Evolutionary conservation across 2,888 invertebrate genomes (phyloP).

Genomic region (Quadriops clusia): DNA sequence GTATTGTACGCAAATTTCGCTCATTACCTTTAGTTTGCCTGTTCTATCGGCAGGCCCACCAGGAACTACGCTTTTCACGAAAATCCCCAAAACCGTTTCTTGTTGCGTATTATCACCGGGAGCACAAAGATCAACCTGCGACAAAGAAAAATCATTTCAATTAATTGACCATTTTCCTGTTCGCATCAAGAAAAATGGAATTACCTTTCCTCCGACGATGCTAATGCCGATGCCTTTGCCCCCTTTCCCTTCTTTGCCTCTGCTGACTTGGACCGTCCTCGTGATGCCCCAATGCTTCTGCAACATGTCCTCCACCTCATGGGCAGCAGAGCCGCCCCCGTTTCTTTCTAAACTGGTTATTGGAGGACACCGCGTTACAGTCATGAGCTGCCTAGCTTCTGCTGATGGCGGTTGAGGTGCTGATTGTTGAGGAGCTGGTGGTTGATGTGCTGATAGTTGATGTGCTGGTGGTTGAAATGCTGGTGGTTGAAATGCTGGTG

Average conservation of each 20-base stretch:
- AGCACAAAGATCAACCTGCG: constrained; percentile 62
- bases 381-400: no score
- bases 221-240: constrained; percentile 87
- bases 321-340: constrained; percentile 32
- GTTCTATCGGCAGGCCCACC: constrained; percentile 88
- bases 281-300: constrained; percentile 78
- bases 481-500: no score
- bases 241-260: no score
- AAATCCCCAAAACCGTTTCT: constrained; percentile 79
- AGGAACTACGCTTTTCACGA: constrained; percentile 91
- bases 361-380: no score
- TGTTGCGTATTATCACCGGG: constrained; percentile 42
- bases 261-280: constrained; percentile 57
- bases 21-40: constrained; percentile 75
- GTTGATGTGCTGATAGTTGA: no score
- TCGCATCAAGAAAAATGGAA: constrained; percentile 14
- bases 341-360: no score
- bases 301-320: constrained; percentile 39
- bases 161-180: constrained; percentile 3
- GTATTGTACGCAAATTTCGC: not conserved
- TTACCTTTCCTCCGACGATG: constrained; percentile 90
- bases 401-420: no score
- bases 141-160: constrained; percentile 7
- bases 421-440: no score
- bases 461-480: no score